phyloP scores from a whole-genome alignment of 2,888 invertebrate species.

The Perithous albicinctus region DNA sequence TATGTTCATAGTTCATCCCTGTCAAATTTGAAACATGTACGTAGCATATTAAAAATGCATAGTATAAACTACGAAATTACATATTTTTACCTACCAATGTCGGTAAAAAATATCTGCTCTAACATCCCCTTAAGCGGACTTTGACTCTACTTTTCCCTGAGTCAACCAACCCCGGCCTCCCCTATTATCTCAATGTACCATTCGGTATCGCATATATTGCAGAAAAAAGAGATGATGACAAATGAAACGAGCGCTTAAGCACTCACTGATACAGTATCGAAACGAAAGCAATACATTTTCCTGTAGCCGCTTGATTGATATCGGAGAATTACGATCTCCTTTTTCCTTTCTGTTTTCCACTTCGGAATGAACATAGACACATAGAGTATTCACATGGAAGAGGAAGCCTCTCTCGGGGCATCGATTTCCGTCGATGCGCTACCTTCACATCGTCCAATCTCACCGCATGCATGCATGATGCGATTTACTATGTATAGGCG shows the following conservation, averaged over 20 bases:
- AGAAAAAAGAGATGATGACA: conserved; percentile 31
- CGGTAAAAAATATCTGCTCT: too few relatives aligned
- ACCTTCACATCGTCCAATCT: conserved; percentile 15
- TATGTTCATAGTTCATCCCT: too few relatives aligned
- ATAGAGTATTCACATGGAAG: conserved; percentile 54
- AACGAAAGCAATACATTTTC: conserved; percentile 48
- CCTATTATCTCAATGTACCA: conserved; percentile 8
- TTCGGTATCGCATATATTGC: conserved; percentile 26
- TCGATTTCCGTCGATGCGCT: conserved; percentile 55
- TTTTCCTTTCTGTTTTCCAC: conserved; percentile 7
- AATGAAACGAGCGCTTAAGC: conserved; percentile 34
- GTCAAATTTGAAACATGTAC: too few relatives aligned
- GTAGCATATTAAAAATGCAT: too few relatives aligned
- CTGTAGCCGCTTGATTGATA: conserved; percentile 67
- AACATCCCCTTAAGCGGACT: too few relatives aligned
- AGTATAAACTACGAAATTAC: too few relatives aligned
- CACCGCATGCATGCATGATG: conserved; percentile 41
- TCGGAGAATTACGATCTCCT: conserved; percentile 66
- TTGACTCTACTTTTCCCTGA: too few relatives aligned
- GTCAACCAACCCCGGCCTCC: too few relatives aligned
- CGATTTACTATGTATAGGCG: conserved; percentile 32
- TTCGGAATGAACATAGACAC: conserved; percentile 39
- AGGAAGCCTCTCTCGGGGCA: conserved; percentile 47
- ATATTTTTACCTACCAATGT: too few relatives aligned
- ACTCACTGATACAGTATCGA: conserved; percentile 5